These are phyloP conservation scores for Drosophila punjabiensis DNA, from an alignment of 1,140 invertebrate genomes.

Conservation along the genomic window DNA sequence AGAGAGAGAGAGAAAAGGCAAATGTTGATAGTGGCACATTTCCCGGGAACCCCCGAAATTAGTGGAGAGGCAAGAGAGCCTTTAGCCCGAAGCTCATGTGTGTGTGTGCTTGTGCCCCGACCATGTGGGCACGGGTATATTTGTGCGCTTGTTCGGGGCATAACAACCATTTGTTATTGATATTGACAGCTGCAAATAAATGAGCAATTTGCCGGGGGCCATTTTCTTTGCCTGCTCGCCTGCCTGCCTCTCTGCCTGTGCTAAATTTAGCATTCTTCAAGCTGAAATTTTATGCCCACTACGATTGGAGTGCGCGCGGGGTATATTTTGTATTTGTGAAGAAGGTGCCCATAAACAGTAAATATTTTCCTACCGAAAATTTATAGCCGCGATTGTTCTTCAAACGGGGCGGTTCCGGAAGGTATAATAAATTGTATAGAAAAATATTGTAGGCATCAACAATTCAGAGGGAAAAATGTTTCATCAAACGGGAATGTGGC, in stretches of 20 bases:
- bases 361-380: slow-evolving; percentile 35
- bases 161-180: slow-evolving; percentile 84
- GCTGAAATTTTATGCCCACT: slow-evolving; percentile 37
- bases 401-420: neutral
- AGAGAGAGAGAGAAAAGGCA: slow-evolving; percentile 21
- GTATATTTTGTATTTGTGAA: slow-evolving; percentile 36
- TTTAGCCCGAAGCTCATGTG: slow-evolving; percentile 2
- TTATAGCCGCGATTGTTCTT: slow-evolving; percentile 17
- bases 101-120: slow-evolving; percentile 19
- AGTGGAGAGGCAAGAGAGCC: slow-evolving; percentile 20
- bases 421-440: slow-evolving; percentile 11
- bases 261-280: slow-evolving; percentile 68
- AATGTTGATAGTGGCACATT: slow-evolving; percentile 76
- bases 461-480: neutral
- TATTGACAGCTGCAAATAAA: slow-evolving; percentile 84
- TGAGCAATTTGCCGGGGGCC: slow-evolving; percentile 75
- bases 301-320: slow-evolving; percentile 1
- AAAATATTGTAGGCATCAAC: neutral
- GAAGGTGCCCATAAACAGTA: slow-evolving; percentile 33
- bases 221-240: slow-evolving; percentile 32
- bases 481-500: neutral
- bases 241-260: slow-evolving; percentile 24
- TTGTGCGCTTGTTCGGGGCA: slow-evolving; percentile 65
- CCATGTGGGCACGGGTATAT: slow-evolving; percentile 20
- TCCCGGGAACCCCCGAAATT: slow-evolving; percentile 57